Base-by-base conservation (phyloP, 2,797 vertebrate genomes). In the Pantherophis alleghaniensis region DNA sequence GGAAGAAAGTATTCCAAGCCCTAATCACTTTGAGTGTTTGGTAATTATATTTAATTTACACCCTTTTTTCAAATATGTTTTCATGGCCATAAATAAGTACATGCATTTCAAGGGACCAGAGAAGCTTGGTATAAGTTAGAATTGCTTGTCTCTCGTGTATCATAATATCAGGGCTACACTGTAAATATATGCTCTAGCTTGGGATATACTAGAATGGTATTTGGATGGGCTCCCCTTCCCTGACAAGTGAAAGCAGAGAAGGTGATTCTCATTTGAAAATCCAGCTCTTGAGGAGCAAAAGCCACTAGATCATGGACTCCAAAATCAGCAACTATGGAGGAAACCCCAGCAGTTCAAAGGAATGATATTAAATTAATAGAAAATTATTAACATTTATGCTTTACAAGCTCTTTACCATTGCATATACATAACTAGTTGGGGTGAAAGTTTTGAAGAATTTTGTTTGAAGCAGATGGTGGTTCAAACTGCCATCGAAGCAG, bases 1-100 rank as follows among this genome's bases (percentile, higher is more conserved):
- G 69, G 18, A 13, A 96, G 88, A 94, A 94, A 94, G 13, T 5
- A 53, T 83, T 69, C n/a, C 32, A 90, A 93, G 51, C 90, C 88
- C 42, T 7, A 26, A 32, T 87, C 5, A 74, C 0, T 2, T 4
- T 11, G 10, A 20, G 11, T 13, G 2, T 53, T 12, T 9, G 13
- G 11, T n/a, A 16, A 11, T 92, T 47, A n/a, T 16, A 90, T 18
- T 87, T 14, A 90, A 93, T 57, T 32, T 59, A 91, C 37, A 32
- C 32, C 12, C 37, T 56, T 51, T 59, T 53, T 47, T 90, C 28
- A 55, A 87, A 14, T 56, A 9, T 7, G 47, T 92, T 86, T 13
- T 90, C 60, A 59, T 16, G 20, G 69, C 51, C 55, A 26, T 9
- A 56, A 92, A 63, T 22, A 57, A 57, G 47, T 14, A 42, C 47